Evolutionary conservation across 2,888 invertebrate species (phyloP), one percentile per base, ranked within the genome.

Genomic region (Cerastis leucographa): DNA sequence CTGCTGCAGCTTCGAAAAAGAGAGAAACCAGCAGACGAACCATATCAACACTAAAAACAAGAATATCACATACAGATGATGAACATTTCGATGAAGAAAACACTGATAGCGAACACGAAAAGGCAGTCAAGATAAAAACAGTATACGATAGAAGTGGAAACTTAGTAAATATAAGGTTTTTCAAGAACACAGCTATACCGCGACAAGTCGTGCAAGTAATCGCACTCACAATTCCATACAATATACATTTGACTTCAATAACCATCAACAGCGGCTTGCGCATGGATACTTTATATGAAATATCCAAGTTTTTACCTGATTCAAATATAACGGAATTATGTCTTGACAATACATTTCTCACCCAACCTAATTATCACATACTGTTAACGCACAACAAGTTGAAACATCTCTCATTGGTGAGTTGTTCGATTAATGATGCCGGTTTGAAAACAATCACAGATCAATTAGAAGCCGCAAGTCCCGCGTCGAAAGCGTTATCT

Each of bases 311-410:
- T 42, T 76, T 95, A 2, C 84, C 89, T 0, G 17, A 66, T 0
- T 92, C 92, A 0, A 72, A 89, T 19, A 91, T 95, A n/a, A 94
- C 94, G 0, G 93, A 94, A 17, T 8, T 95, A 6, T 91, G 90
- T 71, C 85, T 95, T 3, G 95, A 95, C 66, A 83, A 87, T 29
- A 90, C 91, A 0, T 87, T 76, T 42, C 4, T 94, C 0, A 64
- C 70, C 25, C 87, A 92, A 81, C 92, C 89, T 0, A 93, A 94
- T 71, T 95, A 92, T 70, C 81, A 92, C 42, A 74, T 90, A 42
- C 67, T 95, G 1, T 69, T 95, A 25, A 12, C 35, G 0, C 87
- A 93, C 8, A 89, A 51, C 35, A 54, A 54, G 9, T 72, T 95
- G 14, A 90, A 88, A 54, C 76, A 92, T 71, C 80, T 95, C 0